phyloP scores from a whole-genome alignment of 2,888 invertebrate species.

The Lamproptera curius region DNA sequence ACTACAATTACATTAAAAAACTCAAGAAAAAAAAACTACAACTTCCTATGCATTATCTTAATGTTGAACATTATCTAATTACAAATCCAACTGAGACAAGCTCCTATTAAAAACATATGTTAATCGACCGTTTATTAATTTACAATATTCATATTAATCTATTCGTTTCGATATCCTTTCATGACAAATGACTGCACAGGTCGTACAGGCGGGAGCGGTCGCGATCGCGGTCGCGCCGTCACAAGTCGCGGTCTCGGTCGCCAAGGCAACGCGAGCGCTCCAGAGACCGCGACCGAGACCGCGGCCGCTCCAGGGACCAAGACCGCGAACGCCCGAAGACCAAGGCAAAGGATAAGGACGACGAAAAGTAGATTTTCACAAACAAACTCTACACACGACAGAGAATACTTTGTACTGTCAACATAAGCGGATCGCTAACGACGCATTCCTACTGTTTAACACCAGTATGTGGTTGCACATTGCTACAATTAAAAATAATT shows the following conservation, averaged over 20 bases:
- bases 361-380: constrained; percentile 79
- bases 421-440: neutral
- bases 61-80: neutral
- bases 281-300: constrained; percentile 53
- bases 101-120: too few species aligned
- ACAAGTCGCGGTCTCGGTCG: constrained; percentile 84
- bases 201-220: constrained; percentile 83
- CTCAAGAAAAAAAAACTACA: neutral
- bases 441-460: neutral
- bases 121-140: too few species aligned
- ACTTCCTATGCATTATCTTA: neutral
- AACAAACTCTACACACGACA: neutral
- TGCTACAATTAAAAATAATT: constrained; percentile 11
- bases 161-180: too few species aligned
- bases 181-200: constrained; percentile 34
- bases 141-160: too few species aligned
- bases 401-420: neutral
- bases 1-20: neutral
- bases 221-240: constrained; percentile 82
- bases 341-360: constrained; percentile 83
- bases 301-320: constrained; percentile 63
- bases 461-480: constrained; percentile 3
- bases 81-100: too few species aligned
- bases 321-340: constrained; percentile 70
- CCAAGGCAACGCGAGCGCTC: constrained; percentile 71